A percentile compares a stretch with the other conserved stretches of the same genome.
phyloP scores from a whole-genome alignment of 30 jellyfish, hydroid and myxozoan genomes.

The Rhopilema esculentum region DNA sequence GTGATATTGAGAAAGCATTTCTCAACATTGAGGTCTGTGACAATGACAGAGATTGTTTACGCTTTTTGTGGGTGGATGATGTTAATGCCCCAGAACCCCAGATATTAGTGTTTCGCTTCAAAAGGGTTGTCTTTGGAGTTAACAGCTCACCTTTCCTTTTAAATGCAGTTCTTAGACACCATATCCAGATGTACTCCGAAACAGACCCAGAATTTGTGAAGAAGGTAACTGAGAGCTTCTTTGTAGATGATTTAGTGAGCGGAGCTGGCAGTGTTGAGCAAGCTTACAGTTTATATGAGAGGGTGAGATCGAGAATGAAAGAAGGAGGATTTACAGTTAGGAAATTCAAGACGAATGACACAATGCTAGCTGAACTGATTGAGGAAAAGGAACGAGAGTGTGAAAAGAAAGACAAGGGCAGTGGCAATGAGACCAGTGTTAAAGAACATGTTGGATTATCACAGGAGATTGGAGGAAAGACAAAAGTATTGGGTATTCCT shows the following conservation, averaged over 20 bases:
- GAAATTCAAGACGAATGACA: slow-evolving; percentile 49
- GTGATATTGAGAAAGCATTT: slow-evolving; percentile 56
- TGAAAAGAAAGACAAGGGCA: slow-evolving; percentile 3
- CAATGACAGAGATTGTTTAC: slow-evolving; percentile 41
- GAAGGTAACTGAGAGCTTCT: slow-evolving; percentile 21
- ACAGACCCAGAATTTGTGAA: slow-evolving; percentile 43
- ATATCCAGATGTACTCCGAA: slow-evolving; percentile 6
- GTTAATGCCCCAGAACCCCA: slow-evolving; percentile 28
- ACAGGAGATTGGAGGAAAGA: slow-evolving; percentile 49
- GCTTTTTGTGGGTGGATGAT: slow-evolving; percentile 49
- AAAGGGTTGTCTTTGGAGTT: slow-evolving; percentile 44
- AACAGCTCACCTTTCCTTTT: slow-evolving; percentile 24
- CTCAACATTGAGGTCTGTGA: slow-evolving; percentile 43
- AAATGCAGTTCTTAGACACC: slow-evolving; percentile 38
- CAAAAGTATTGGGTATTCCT: slow-evolving; percentile 62
- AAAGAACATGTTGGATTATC: slow-evolving; percentile 57
- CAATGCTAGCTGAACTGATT: slow-evolving; percentile 19
- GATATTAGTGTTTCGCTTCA: slow-evolving; percentile 26
- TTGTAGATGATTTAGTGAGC: slow-evolving; percentile 52
- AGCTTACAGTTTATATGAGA: slow-evolving; percentile 32
- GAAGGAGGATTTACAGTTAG: no score
- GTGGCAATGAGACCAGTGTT: slow-evolving; percentile 26
- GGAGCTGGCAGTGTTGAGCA: slow-evolving; percentile 3
- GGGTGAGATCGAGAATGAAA: slow-evolving; percentile 26
- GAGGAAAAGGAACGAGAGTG: slow-evolving; percentile 27